Conservation (phyloP, 2,888 invertebrate genomes). For the Archips xylosteana region DNA sequence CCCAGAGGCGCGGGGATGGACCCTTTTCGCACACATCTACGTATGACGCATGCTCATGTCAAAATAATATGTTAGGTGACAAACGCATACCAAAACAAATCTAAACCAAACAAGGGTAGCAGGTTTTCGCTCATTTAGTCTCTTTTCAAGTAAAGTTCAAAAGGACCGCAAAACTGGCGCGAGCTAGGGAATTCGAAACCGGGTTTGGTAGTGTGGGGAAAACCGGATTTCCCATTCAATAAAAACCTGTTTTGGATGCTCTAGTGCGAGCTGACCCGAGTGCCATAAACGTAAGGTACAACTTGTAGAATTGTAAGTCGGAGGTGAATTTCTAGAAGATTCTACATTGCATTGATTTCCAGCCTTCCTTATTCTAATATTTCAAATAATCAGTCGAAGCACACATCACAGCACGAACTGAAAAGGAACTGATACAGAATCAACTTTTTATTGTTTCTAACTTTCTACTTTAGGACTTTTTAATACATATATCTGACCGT, state of each 20-base stretch:
- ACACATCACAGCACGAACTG: slow-evolving; percentile 67
- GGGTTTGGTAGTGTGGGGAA: no score
- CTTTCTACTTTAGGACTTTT: background rate
- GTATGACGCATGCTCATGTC: no score
- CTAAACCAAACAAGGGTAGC: no score
- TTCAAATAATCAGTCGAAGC: slow-evolving; percentile 68
- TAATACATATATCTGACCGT: no score
- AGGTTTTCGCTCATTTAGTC: no score
- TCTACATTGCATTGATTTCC: slow-evolving; percentile 33
- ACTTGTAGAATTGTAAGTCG: background rate
- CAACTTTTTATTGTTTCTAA: background rate
- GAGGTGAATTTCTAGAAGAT: slow-evolving; percentile 3
- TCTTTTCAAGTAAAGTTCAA: background rate
- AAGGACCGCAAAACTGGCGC: background rate
- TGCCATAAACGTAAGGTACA: background rate
- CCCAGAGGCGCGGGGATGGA: no score
- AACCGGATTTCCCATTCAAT: no score
- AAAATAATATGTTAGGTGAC: no score
- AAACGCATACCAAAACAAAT: no score
- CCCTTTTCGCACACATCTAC: no score
- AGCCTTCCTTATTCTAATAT: slow-evolving; percentile 51
- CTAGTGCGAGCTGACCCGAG: no score
- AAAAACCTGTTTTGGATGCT: no score
- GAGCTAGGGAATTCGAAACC: background rate
- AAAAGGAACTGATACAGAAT: slow-evolving; percentile 35